Evolutionary conservation across 2,797 vertebrate species (phyloP).

Genomic region (Nothura maculosa): DNA sequence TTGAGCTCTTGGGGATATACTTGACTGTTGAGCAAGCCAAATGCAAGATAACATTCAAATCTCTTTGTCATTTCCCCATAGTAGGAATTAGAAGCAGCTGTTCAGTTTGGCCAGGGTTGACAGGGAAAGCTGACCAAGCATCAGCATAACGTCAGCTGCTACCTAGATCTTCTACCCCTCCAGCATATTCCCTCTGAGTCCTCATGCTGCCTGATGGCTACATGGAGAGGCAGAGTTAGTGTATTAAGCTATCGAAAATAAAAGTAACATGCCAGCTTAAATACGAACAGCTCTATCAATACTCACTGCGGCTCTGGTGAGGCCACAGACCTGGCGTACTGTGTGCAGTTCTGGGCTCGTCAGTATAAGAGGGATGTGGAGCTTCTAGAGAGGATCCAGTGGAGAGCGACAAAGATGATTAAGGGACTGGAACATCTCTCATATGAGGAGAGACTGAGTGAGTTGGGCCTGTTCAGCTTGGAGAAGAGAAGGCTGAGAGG

Average conservation of each 20-base stretch:
- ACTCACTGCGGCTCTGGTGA: too few species aligned
- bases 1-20: background rate
- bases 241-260: background rate
- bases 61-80: background rate
- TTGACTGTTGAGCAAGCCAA: background rate
- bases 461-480: too few species aligned
- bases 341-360: too few species aligned
- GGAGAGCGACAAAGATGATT: too few species aligned
- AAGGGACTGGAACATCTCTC: too few species aligned
- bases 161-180: background rate
- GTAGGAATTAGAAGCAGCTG: background rate
- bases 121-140: fast-evolving
- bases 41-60: background rate
- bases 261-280: background rate
- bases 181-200: background rate
- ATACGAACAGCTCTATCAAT: background rate
- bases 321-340: too few species aligned
- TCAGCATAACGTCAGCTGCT: background rate
- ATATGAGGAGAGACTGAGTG: too few species aligned
- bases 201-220: background rate
- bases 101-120: fast-evolving
- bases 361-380: too few species aligned
- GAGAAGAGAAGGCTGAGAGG: too few species aligned
- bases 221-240: background rate
- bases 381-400: too few species aligned